Evolutionary conservation across 1,140 invertebrate species (phyloP).

Genomic region (Tyrophagus putrescentiae): DNA sequence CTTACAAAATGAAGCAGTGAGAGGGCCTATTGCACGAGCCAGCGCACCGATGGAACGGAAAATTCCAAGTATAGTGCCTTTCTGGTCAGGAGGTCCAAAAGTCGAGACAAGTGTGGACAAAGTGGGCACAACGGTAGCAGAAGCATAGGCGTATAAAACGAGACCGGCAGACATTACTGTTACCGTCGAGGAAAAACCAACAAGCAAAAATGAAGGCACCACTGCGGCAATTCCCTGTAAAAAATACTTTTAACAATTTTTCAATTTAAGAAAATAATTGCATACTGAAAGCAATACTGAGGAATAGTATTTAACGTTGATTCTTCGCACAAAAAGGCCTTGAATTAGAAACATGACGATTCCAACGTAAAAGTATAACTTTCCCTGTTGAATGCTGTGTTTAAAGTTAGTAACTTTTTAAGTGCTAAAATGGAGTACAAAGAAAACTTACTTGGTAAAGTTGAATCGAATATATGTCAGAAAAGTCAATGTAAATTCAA

Average conservation of each 20-base stretch:
- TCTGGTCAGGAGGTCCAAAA: conserved; percentile 62
- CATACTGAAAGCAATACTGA: conserved; percentile 48
- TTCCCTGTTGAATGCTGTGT: conserved; percentile 81
- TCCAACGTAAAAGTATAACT: conserved; percentile 91
- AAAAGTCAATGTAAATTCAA: conserved; percentile 96
- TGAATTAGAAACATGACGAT: conserved; percentile 82
- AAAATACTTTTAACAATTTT: conserved; percentile 17
- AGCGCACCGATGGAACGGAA: conserved; percentile 84
- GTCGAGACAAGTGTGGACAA: conserved; percentile 73
- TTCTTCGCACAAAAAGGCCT: conserved; percentile 65
- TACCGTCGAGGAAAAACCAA: conserved; percentile 51
- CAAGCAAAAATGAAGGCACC: conserved; percentile 69
- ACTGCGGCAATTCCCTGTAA: conserved; percentile 64
- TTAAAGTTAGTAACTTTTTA: conserved; percentile 20
- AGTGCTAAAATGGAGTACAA: conserved; percentile 17
- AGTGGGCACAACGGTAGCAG: conserved; percentile 83
- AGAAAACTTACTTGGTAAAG: conserved; percentile 46
- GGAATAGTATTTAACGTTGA: conserved; percentile 58
- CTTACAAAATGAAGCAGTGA: conserved; percentile 49
- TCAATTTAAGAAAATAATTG: conserved; percentile 14
- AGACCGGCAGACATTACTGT: conserved; percentile 58
- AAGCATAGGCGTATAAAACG: conserved; percentile 73
- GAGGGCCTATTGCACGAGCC: conserved; percentile 75
- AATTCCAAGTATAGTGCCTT: conserved; percentile 79
- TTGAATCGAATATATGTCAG: conserved; percentile 81